Base-by-base conservation (phyloP, 1,140 invertebrate species). In the Eueides isabella region DNA sequence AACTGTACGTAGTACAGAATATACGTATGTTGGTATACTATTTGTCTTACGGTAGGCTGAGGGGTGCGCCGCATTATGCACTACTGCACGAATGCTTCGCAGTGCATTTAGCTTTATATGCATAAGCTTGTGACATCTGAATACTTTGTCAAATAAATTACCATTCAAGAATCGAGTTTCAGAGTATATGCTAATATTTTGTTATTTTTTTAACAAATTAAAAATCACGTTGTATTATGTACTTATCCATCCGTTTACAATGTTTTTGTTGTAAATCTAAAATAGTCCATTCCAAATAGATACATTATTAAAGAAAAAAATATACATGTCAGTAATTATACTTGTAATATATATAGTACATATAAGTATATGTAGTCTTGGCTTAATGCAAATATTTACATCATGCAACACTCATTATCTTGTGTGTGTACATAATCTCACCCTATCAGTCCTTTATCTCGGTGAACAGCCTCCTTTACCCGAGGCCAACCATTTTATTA, bases 401-500 rank as follows among this genome's bases (percentile, higher is more conserved):
- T 75, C 63, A 78, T 84, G 79, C 80, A 90, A 86, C 80, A 82
- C 80, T 85, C 77, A 70, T 78, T 85, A 88, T 86, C 85, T 85
- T 72, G 75, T 61, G 69, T 82, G 75, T 86, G 82, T 88, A 88
- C 79, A 82, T 80, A 83, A 82, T 79, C 78, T 82, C 75, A 73
- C 78, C 31, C 67, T 77, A 77, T 76, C 79, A 64, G 68, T 66
- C 80, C 77, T 83, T 90, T 88, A 90, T 90, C 88, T 85, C 31
- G 31, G 70, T 73, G 76, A 78, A 67, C 86, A 88, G 82, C 70
- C 81, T 81, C 75, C 48, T 71, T 66, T 69, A 69, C 79, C 78
- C 73, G 75, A 81, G 80, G 77, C 79, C 81, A 55, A 55, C 48
- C 48, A 26, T 55, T 55, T 55, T 26, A 23, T 55, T 55, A 55